Percentiles rank a stretch among this genome's conserved stretches.
Conservation (phyloP, 2,888 invertebrate genomes). For the Hydrotaea diabolus region DNA sequence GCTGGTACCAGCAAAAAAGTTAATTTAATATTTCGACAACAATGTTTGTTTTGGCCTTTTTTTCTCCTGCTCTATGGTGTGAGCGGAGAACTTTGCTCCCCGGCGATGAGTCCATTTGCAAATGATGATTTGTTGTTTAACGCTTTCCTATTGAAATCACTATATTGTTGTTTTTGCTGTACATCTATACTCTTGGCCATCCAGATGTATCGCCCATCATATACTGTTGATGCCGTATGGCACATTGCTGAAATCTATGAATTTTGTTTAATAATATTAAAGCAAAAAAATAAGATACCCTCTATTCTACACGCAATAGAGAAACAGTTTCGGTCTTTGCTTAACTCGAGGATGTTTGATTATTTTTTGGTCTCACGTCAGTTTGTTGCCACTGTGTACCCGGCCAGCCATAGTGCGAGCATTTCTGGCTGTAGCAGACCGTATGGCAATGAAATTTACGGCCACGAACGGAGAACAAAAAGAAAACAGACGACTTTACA, state of each 20-base stretch:
- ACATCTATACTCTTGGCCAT: constrained; percentile 17
- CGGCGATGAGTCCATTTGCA: constrained; percentile 48
- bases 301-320: constrained; percentile 27
- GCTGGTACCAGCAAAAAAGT: constrained; percentile 17
- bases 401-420: not conserved
- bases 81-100: constrained; percentile 30
- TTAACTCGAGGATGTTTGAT: constrained; percentile 44
- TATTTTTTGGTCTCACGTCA: constrained; percentile 49
- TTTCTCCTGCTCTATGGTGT: not conserved
- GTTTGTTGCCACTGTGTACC: constrained; percentile 24
- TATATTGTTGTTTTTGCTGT: constrained; percentile 1
- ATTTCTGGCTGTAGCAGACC: constrained; percentile 28
- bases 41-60: constrained; percentile 34
- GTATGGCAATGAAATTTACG: constrained; percentile 63
- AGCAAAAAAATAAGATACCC: constrained; percentile 37
- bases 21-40: constrained; percentile 40
- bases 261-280: constrained; percentile 59
- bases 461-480: constrained; percentile 39
- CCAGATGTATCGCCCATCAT: constrained; percentile 29
- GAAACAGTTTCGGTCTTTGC: constrained; percentile 39
- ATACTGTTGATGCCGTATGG: constrained; percentile 51
- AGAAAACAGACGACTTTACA: constrained; percentile 50
- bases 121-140: constrained; percentile 54
- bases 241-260: constrained; percentile 54
- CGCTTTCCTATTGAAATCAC: constrained; percentile 32